Conservation (phyloP, 1,140 invertebrate genomes). For the Pogonomyrmex californicus region DNA sequence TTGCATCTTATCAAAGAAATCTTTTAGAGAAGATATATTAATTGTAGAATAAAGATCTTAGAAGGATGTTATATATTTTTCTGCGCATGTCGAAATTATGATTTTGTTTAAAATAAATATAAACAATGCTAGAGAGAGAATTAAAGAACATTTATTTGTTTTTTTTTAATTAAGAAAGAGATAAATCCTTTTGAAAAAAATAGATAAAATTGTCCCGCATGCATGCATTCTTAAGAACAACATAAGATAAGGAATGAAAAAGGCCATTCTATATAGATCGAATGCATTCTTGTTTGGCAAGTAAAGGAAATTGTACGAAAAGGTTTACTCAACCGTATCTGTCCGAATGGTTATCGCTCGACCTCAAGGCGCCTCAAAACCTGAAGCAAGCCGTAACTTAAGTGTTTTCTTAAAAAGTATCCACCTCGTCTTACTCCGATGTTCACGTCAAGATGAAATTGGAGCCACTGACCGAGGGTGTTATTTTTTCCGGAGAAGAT, state of each 20-base stretch:
- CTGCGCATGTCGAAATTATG: not conserved
- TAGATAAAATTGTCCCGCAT: not conserved
- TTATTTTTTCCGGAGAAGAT: constrained; percentile 66
- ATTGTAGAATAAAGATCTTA: not conserved
- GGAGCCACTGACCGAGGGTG: constrained; percentile 67
- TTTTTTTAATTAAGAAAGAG: not conserved
- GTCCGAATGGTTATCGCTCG: constrained; percentile 56
- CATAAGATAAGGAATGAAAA: constrained; percentile 13
- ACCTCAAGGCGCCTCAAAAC: constrained; percentile 48
- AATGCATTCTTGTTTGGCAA: constrained; percentile 5
- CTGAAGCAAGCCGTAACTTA: constrained; percentile 37
- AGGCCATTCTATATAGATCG: constrained; percentile 9
- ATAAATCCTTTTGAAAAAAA: not conserved
- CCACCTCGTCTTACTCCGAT: constrained; percentile 61
- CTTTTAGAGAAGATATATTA: not conserved
- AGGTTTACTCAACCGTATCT: constrained; percentile 63
- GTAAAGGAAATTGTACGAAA: not conserved
- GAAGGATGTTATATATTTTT: not conserved
- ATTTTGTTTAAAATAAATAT: not conserved
- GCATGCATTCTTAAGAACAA: not conserved
- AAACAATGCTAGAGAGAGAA: not conserved
- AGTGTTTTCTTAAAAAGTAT: constrained; percentile 72
- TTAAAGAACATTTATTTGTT: not conserved
- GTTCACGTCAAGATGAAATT: constrained; percentile 68
- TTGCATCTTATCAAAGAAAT: no score